Conservation (phyloP, 2,113 vertebrate species). For the Nothoprocta pentlandii region DNA sequence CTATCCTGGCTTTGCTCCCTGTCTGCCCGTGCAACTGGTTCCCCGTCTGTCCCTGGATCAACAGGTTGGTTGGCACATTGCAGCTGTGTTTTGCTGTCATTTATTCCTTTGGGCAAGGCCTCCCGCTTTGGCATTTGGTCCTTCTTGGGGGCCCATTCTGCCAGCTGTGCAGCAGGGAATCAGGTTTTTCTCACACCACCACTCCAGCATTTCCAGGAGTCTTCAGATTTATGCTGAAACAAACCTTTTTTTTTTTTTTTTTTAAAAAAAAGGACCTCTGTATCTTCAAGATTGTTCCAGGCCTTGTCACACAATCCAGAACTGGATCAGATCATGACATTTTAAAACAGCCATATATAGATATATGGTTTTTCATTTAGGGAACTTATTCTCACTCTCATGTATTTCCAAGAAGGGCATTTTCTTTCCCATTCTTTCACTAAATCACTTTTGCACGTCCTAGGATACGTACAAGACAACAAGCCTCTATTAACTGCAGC, state of each 20-base stretch:
- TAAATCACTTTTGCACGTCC: background rate
- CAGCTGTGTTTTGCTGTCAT: background rate
- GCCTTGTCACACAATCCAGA: background rate
- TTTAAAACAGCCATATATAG: background rate
- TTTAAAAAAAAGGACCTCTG: background rate
- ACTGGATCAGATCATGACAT: background rate
- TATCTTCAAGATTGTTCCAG: background rate
- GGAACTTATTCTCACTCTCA: background rate
- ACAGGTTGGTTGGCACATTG: background rate
- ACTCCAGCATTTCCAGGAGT: background rate
- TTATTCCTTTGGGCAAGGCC: background rate
- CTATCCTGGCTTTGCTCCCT: background rate
- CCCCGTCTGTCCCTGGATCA: fast-evolving
- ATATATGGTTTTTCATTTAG: fast-evolving
- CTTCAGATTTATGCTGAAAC: background rate
- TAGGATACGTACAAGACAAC: background rate
- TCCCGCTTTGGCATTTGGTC: background rate
- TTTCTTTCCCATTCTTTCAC: background rate
- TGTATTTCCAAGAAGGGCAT: background rate
- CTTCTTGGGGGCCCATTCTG: background rate
- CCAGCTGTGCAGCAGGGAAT: background rate
- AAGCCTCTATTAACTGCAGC: background rate
- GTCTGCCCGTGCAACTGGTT: background rate
- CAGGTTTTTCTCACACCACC: background rate
- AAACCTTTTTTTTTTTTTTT: background rate